Percentiles rank a stretch among this genome's conserved stretches.
Conservation (phyloP, 2,888 invertebrate genomes). For the Drosophila nigricruria region DNA sequence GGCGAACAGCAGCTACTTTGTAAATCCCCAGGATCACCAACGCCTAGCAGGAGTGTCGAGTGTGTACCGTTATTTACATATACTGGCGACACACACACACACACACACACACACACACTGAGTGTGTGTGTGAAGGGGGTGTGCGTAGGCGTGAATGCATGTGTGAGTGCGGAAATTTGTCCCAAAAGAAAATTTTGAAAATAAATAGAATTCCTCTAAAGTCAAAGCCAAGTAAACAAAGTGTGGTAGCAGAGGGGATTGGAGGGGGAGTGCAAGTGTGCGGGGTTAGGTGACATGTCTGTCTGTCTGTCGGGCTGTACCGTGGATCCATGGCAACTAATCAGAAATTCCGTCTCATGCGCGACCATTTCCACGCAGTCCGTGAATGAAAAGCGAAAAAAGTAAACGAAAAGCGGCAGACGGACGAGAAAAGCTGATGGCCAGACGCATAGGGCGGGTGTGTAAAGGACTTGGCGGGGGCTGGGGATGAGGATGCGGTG, state of each 20-base stretch:
- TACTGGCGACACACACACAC: conserved; percentile 10
- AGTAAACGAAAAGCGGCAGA: conserved; percentile 22
- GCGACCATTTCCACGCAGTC: conserved; percentile 65
- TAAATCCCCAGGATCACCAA: conserved; percentile 73
- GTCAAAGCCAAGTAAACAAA: conserved; percentile 77
- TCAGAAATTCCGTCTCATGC: conserved; percentile 77
- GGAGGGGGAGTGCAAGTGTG: background rate
- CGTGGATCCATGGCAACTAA: conserved; percentile 72
- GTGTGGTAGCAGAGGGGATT: conserved; percentile 20
- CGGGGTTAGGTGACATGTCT: conserved; percentile 12
- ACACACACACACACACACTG: background rate
- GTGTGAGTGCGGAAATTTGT: conserved; percentile 58
- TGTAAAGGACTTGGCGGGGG: background rate
- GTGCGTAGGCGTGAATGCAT: conserved; percentile 36
- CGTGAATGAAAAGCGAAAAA: conserved; percentile 21
- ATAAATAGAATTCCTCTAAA: conserved; percentile 79
- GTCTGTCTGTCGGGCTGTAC: conserved; percentile 17
- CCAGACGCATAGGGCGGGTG: background rate
- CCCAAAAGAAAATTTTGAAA: conserved; percentile 73
- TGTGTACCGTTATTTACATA: conserved; percentile 54
- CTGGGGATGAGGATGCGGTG: background rate
- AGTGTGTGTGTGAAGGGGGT: conserved; percentile 34
- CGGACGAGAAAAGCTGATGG: conserved; percentile 31
- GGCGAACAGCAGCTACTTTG: conserved; percentile 71
- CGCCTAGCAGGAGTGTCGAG: conserved; percentile 49